Evolutionary conservation across 2,797 vertebrate genomes (phyloP), one percentile per base, ranked within the genome.

Genomic region (Sebastes oblongus): DNA sequence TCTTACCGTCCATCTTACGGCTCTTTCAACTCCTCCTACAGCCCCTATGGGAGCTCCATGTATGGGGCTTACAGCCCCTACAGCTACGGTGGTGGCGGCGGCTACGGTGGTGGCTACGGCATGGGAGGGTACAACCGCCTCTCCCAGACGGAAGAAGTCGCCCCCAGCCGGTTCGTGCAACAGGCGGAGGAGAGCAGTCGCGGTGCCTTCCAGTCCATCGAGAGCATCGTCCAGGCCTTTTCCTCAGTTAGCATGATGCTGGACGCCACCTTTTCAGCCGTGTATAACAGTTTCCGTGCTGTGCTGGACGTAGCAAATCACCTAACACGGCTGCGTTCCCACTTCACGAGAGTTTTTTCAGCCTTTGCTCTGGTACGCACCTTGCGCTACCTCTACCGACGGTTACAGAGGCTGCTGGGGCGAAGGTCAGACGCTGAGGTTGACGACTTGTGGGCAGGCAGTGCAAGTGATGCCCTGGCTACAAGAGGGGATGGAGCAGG

Each of bases 221-320:
- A 99, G 81, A 99, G 98, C 89, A 99, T 99, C 0, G 98, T 99
- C n/a, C 98, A 99, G 8, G 98, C 98, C 0, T 99, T 99, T 56
- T 94, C 96, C 25, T 99, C 98, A 0, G 97, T 99, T 73, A 99
- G 98, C 91, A 99, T 98, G 98, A 99, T 99, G 98, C 94, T 99
- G 95, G 98, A 99, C 18, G 98, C 98, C 64, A 99, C 98, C 24
- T 99, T 98, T 88, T 99, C 98, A 0, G 98, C 98, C 0, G 97
- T 99, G 12, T 98, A 99, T 84, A 99, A 99, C 94, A 99, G 98
- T 87, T 99, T 99, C 89, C 96, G 98, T 0, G 98, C 98, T 0
- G 97, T 99, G 39, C 87, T 99, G 83, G 98, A 99, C 68, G 98
- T 99, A 27, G 98, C 98, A 68, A 99, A 99, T 90, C 98, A 99